Percentiles rank a stretch among this genome's conserved stretches.
phyloP scores from a whole-genome alignment of 2,888 invertebrate genomes.

The Andricus quercusramuli region DNA sequence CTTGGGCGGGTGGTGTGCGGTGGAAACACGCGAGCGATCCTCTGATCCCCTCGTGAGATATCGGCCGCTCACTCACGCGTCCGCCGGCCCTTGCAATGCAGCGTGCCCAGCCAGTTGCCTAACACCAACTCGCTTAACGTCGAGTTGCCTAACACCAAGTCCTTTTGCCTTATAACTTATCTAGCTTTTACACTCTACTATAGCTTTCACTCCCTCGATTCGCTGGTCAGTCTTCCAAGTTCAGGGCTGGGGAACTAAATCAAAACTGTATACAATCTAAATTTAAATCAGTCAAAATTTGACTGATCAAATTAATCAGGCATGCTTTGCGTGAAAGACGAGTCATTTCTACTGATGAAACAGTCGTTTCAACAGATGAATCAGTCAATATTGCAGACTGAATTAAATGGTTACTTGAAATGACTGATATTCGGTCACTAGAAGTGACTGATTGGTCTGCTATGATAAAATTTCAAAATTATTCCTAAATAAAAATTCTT shows the following conservation, averaged over 20 bases:
- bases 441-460: no score
- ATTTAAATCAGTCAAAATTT: no score
- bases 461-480: no score
- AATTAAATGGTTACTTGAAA: no score
- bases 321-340: no score
- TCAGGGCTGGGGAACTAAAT: slow-evolving; percentile 54
- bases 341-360: no score
- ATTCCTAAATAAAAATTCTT: no score
- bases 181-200: slow-evolving; percentile 32
- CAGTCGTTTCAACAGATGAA: no score
- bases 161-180: slow-evolving; percentile 2
- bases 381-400: no score
- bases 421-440: no score
- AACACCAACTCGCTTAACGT: neutral
- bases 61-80: slow-evolving; percentile 78
- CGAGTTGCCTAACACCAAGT: slow-evolving; percentile 24
- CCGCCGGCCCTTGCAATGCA: slow-evolving; percentile 69
- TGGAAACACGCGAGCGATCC: slow-evolving; percentile 78
- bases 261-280: neutral
- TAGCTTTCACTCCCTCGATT: slow-evolving; percentile 39
- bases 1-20: slow-evolving; percentile 71
- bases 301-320: no score
- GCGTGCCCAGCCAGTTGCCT: slow-evolving; percentile 65
- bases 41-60: slow-evolving; percentile 78
- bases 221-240: slow-evolving; percentile 51